A percentile compares a stretch with the other conserved stretches of the same genome.
phyloP scores from a whole-genome alignment of 2,888 invertebrate species.

The Eulithis prunata region DNA sequence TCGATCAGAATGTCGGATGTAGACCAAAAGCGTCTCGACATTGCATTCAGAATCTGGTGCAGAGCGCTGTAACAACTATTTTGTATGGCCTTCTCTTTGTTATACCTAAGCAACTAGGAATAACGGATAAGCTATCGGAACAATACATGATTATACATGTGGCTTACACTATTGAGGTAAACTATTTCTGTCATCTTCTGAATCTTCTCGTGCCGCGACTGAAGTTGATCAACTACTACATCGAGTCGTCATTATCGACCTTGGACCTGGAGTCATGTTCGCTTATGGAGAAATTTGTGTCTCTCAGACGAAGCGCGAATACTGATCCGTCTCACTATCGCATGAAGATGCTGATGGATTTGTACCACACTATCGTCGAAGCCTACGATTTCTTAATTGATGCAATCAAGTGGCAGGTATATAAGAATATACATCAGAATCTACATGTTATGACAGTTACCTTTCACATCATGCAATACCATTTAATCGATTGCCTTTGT shows the following conservation, averaged over 20 bases:
- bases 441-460: background rate
- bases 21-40: conserved; percentile 50
- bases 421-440: background rate
- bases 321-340: conserved; percentile 40
- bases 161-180: conserved; percentile 52
- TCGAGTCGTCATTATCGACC: conserved; percentile 54
- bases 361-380: conserved; percentile 60
- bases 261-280: conserved; percentile 39
- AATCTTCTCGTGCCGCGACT: conserved; percentile 58
- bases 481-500: no score
- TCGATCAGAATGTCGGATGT: conserved; percentile 57
- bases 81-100: conserved; percentile 38
- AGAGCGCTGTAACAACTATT: conserved; percentile 42
- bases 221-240: conserved; percentile 58
- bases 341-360: conserved; percentile 62
- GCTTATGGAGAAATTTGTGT: conserved; percentile 47
- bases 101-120: conserved; percentile 30
- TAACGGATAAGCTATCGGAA: conserved; percentile 1
- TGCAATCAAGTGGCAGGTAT: conserved; percentile 73
- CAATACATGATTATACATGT: conserved; percentile 42
- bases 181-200: conserved; percentile 62
- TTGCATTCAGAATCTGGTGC: conserved; percentile 50
- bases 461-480: no score
- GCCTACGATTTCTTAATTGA: conserved; percentile 61
- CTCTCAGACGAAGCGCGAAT: conserved; percentile 42